Evolutionary conservation across 1,140 invertebrate genomes (phyloP).

Genomic region (Piezodorus guildinii): DNA sequence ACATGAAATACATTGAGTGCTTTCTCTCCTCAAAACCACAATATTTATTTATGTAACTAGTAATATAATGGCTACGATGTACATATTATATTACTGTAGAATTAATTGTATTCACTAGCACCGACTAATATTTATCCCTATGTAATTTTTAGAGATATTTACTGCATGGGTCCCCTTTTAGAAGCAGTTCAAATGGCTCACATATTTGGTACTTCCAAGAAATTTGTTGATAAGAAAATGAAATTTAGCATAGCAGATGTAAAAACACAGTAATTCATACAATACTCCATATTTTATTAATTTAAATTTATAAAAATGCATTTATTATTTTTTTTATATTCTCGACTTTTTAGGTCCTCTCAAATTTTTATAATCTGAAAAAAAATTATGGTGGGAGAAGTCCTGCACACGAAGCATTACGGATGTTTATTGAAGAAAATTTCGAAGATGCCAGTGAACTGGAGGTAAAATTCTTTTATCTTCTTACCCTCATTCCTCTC

Average conservation of each 20-base stretch:
- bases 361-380: conserved; percentile 3
- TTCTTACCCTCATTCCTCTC: no score
- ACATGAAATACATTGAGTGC: no score
- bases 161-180: conserved; percentile 64
- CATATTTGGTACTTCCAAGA: conserved; percentile 70
- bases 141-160: conserved; percentile 36
- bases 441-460: not conserved
- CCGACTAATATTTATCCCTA: no score
- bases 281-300: no score
- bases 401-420: not conserved
- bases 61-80: no score
- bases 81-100: no score
- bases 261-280: conserved; percentile 30
- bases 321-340: no score
- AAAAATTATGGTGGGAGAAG: conserved; percentile 5
- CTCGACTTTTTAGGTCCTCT: not conserved
- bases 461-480: not conserved
- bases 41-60: no score
- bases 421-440: conserved; percentile 5
- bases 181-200: conserved; percentile 59
- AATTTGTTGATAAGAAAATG: conserved; percentile 78
- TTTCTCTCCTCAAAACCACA: no score
- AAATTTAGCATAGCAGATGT: conserved; percentile 40
- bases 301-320: no score
- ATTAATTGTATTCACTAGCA: no score